phyloP scores from a whole-genome alignment of 2,888 invertebrate species.

The Malacosoma neustria region DNA sequence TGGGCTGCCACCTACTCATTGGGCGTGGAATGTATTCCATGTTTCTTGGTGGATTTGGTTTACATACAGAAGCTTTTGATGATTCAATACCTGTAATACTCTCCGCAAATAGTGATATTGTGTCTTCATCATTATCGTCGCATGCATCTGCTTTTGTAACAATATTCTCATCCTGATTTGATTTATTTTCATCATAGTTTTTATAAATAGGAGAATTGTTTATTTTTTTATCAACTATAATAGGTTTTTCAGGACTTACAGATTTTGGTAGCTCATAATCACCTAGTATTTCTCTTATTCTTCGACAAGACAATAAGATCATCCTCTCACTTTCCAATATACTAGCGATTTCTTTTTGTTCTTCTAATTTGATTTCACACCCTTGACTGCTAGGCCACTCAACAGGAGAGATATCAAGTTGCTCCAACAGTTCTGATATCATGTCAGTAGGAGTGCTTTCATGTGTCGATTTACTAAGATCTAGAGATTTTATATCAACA shows the following conservation, averaged over 20 bases:
- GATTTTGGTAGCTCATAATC: not conserved
- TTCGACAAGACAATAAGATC: not conserved
- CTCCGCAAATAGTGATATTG: constrained; percentile 53
- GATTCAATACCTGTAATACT: constrained; percentile 52
- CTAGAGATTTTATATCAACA: not conserved
- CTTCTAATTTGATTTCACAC: not conserved
- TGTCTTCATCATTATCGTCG: constrained; percentile 44
- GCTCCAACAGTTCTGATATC: not conserved
- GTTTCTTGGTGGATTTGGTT: not conserved
- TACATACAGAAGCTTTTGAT: constrained; percentile 7
- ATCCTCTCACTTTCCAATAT: not conserved
- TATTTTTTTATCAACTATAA: not conserved
- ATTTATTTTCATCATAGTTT: not conserved
- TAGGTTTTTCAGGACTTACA: too few relatives aligned
- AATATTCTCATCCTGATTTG: not conserved
- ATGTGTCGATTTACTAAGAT: not conserved
- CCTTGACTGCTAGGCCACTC: not conserved
- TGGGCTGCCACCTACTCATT: not conserved
- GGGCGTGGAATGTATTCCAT: not conserved
- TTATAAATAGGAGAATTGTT: not conserved
- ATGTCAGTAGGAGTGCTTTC: not conserved
- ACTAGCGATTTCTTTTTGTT: not conserved
- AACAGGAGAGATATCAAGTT: not conserved
- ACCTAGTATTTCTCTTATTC: not conserved
- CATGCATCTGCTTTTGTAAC: not conserved